phyloP scores from a whole-genome alignment of 2,797 vertebrate genomes.

The Mus spretus region DNA sequence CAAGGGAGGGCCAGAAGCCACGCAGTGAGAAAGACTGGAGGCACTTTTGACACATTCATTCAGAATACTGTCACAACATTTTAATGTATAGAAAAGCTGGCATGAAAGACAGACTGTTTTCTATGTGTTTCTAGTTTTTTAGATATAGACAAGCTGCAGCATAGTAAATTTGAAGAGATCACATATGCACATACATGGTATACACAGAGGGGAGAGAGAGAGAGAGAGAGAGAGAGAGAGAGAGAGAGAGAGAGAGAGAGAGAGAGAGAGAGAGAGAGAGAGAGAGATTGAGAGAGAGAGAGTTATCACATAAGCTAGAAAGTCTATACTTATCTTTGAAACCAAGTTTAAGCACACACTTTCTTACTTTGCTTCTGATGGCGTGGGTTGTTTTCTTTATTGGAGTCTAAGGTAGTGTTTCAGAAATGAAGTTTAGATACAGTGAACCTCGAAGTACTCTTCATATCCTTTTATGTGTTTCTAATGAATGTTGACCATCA shows the following conservation, averaged over 20 bases:
- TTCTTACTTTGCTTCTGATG: not conserved
- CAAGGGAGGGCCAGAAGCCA: not conserved
- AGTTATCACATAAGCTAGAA: not conserved
- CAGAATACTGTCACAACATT: conserved; percentile 2
- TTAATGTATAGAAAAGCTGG: not conserved
- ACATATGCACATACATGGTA: not conserved
- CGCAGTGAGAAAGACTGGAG: not conserved
- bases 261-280: not conserved
- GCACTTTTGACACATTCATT: not conserved
- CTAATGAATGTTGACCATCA: not conserved
- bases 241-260: not conserved
- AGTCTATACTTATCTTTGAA: not conserved
- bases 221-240: too few species aligned
- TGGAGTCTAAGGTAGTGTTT: not conserved
- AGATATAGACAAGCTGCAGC: conserved; percentile 42
- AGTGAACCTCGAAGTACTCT: not conserved
- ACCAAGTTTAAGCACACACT: not conserved
- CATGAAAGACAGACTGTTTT: conserved; percentile 31
- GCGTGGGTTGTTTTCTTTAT: not conserved
- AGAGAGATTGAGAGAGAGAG: not conserved
- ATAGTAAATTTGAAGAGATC: not conserved
- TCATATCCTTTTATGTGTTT: not conserved
- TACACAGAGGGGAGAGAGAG: not conserved
- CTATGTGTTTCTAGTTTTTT: conserved; percentile 30
- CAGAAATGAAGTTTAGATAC: not conserved